Evolutionary conservation across 2,113 vertebrate species (phyloP).

Genomic region (Cacatua alba): DNA sequence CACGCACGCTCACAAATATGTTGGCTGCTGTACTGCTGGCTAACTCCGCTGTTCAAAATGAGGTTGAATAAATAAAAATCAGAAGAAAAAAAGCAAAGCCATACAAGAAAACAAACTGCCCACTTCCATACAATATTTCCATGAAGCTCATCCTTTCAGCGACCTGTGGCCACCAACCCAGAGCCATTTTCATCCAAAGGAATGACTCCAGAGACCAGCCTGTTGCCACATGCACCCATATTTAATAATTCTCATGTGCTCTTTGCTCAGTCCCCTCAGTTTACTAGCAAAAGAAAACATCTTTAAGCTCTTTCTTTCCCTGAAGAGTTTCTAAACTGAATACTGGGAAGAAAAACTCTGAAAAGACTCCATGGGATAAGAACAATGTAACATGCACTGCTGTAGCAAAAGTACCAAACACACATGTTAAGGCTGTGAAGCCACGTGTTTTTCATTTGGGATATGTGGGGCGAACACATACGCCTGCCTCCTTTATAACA

Average conservation of each 20-base stretch:
- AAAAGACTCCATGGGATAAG: background rate
- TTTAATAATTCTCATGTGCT: background rate
- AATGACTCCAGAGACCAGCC: background rate
- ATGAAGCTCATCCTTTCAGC: background rate
- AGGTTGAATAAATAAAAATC: conserved; percentile 1
- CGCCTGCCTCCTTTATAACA: background rate
- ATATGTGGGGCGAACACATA: conserved; percentile 20
- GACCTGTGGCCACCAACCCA: background rate
- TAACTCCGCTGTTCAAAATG: background rate
- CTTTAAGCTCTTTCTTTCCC: background rate
- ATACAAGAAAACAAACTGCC: background rate
- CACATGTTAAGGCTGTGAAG: background rate
- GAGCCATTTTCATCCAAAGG: background rate
- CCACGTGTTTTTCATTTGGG: conserved; percentile 52
- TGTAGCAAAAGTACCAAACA: background rate
- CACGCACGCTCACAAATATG: background rate
- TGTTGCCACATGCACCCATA: background rate
- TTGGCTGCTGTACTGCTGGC: conserved; percentile 25
- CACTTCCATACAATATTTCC: background rate
- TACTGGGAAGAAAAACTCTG: background rate
- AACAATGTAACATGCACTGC: background rate
- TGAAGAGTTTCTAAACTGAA: background rate
- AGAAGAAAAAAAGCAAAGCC: background rate
- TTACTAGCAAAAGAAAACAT: background rate
- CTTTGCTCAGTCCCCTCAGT: background rate